Percentiles rank a stretch among this genome's conserved stretches.
phyloP scores from a whole-genome alignment of 2,113 vertebrate genomes.

The Desmodus rotundus region DNA sequence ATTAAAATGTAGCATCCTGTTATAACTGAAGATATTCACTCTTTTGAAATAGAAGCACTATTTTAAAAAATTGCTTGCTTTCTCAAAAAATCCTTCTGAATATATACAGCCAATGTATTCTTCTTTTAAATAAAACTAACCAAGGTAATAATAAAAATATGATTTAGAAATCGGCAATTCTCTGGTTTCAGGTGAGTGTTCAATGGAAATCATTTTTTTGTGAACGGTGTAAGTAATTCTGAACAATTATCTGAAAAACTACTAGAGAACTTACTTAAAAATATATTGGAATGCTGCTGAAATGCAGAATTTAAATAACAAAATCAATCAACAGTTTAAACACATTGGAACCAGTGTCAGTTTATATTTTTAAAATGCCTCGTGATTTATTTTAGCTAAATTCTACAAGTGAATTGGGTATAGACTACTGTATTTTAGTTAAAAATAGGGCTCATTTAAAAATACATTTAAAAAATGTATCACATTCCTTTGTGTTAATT shows the following conservation, averaged over 20 bases:
- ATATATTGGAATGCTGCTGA: neutral
- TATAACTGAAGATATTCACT: conserved; percentile 64
- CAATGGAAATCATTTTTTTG: neutral
- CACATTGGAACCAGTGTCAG: neutral
- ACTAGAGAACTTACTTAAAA: neutral
- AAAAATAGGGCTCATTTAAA: conserved; percentile 19
- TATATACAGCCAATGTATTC: conserved; percentile 63
- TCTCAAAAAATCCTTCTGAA: conserved; percentile 46
- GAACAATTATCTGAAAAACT: conserved; percentile 8
- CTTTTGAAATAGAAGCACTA: conserved; percentile 66
- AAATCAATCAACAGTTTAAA: neutral
- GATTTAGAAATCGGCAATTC: neutral
- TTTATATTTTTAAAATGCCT: neutral
- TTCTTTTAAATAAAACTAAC: conserved; percentile 39
- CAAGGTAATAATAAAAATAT: conserved; percentile 11
- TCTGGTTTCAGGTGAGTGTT: neutral
- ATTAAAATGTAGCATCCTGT: conserved; percentile 64
- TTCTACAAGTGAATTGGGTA: neutral
- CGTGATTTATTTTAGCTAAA: conserved; percentile 27
- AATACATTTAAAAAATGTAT: conserved; percentile 2
- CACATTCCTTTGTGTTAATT: conserved; percentile 42
- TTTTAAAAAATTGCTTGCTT: neutral
- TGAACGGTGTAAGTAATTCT: neutral
- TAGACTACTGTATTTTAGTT: neutral
- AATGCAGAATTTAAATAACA: neutral